Conservation (phyloP, 2,888 invertebrate genomes). For the Orthosia incerta region DNA sequence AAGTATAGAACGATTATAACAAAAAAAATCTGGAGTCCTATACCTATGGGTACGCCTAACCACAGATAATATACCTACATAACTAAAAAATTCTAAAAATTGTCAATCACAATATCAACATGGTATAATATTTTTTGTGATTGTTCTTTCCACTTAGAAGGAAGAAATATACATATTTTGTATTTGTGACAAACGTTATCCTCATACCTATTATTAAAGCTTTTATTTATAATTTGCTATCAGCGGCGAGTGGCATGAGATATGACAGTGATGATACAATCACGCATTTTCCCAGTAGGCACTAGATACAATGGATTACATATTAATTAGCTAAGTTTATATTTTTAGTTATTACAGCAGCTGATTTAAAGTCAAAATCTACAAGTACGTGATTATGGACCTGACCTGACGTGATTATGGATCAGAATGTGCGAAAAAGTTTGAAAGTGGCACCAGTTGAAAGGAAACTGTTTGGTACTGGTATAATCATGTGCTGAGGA, state of each 20-base stretch:
- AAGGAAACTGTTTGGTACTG: too few relatives aligned
- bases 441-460: too few relatives aligned
- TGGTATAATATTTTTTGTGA: neutral
- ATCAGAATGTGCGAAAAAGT: too few relatives aligned
- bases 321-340: neutral
- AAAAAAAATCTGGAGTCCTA: neutral
- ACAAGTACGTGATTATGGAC: too few relatives aligned
- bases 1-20: neutral
- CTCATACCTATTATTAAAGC: conserved; percentile 12
- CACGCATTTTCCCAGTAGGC: conserved; percentile 6
- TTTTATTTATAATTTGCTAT: conserved; percentile 39
- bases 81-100: neutral
- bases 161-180: neutral
- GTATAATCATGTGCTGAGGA: too few relatives aligned
- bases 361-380: neutral
- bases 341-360: neutral
- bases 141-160: neutral
- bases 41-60: too few relatives aligned
- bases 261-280: conserved; percentile 14
- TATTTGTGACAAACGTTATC: neutral
- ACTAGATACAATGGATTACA: neutral
- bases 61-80: neutral
- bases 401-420: too few relatives aligned
- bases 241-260: neutral
- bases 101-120: neutral